phyloP scores from a whole-genome alignment of 1,140 invertebrate genomes.

The Plodia interpunctella region DNA sequence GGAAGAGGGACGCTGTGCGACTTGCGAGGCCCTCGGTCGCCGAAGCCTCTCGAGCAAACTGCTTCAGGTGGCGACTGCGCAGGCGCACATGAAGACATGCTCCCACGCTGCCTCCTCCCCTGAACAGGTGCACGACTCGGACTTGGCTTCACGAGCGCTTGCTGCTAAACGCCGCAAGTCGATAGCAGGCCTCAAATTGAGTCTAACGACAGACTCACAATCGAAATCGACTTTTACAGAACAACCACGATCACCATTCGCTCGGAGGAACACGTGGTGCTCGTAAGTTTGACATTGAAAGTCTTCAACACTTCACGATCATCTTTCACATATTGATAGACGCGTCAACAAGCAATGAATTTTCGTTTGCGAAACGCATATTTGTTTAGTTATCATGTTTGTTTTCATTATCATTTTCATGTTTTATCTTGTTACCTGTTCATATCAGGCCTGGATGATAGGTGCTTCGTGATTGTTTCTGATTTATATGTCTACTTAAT shows the following conservation, averaged over 20 bases:
- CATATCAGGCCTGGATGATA: slow-evolving; percentile 24
- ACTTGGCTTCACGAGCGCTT: slow-evolving; percentile 60
- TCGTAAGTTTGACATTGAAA: slow-evolving; percentile 54
- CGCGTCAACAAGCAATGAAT: not conserved
- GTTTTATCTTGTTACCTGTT: slow-evolving; percentile 33
- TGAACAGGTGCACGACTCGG: slow-evolving; percentile 46
- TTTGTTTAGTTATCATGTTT: slow-evolving; percentile 25
- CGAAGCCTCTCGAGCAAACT: slow-evolving; percentile 63
- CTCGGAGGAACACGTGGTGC: slow-evolving; percentile 74
- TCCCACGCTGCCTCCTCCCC: slow-evolving; percentile 43
- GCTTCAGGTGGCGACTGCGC: slow-evolving; percentile 67
- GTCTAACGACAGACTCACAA: slow-evolving; percentile 42
- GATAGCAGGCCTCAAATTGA: slow-evolving; percentile 63
- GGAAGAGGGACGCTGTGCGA: slow-evolving; percentile 67
- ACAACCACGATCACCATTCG: slow-evolving; percentile 41
- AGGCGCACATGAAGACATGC: slow-evolving; percentile 67
- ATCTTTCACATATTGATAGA: not conserved
- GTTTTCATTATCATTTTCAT: slow-evolving; percentile 26
- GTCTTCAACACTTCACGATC: not conserved
- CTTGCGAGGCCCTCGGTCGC: slow-evolving; percentile 65
- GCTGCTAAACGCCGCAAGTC: slow-evolving; percentile 69
- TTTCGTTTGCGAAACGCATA: slow-evolving; percentile 20
- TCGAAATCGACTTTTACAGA: slow-evolving; percentile 42
- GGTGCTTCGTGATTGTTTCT: slow-evolving; percentile 34
- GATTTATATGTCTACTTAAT: slow-evolving; percentile 24